A percentile compares a stretch with the other conserved stretches of the same genome.
phyloP scores from a whole-genome alignment of 2,797 vertebrate genomes.

The Hoplostethus mediterraneus region DNA sequence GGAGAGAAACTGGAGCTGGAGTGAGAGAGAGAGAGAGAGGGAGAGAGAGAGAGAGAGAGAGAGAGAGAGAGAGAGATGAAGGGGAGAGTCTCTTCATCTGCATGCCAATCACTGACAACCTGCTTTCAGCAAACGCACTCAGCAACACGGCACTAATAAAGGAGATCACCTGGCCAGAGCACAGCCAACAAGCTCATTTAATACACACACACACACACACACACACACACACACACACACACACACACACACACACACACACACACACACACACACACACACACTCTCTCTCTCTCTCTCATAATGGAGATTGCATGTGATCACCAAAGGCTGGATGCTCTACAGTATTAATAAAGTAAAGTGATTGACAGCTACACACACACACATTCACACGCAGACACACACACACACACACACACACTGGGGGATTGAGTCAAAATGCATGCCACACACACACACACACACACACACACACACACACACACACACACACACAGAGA shows the following conservation, averaged over 20 bases:
- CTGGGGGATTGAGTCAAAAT: background rate
- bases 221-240: background rate
- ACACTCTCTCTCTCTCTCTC: background rate
- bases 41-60: conserved; percentile 18
- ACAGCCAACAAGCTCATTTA: conserved; percentile 53
- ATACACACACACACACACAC: conserved; percentile 15
- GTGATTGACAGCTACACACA: conserved; percentile 2
- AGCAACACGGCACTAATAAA: conserved; percentile 67
- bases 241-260: background rate
- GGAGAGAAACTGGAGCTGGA: background rate
- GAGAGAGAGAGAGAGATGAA: conserved; percentile 36
- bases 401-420: background rate
- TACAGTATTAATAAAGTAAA: conserved; percentile 4
- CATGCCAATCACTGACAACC: conserved; percentile 66
- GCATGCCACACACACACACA: background rate
- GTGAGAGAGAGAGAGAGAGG: conserved; percentile 11
- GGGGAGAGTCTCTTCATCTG: conserved; percentile 46
- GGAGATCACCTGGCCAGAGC: conserved; percentile 65
- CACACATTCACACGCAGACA: background rate
- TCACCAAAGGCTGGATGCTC: conserved; percentile 6
- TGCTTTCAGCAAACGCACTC: conserved; percentile 73
- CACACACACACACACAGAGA: background rate
- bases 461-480: background rate
- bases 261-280: background rate
- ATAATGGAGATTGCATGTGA: conserved; percentile 35